Base-by-base conservation (phyloP, 2,888 invertebrate genomes). In the Drosophila setosimentum region DNA sequence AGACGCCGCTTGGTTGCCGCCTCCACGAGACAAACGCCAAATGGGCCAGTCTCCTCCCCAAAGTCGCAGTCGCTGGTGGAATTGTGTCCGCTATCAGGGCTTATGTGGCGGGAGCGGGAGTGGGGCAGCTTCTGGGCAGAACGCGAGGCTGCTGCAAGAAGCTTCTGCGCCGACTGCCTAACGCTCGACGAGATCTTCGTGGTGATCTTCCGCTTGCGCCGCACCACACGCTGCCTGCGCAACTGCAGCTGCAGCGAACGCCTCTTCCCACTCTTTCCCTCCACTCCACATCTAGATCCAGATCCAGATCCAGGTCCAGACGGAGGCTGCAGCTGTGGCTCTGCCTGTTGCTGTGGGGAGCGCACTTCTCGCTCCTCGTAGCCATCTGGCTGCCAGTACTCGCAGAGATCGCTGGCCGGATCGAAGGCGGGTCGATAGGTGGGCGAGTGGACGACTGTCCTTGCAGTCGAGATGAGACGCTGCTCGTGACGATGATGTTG, bases 1-100 rank as follows among this genome's bases (percentile, higher is more conserved):
- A 91, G 77, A 3, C 91, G 87, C 32, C 92, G 82, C 68, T 92
- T 92, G 42, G 91, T 91, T 18, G 60, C 77, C 51, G 82, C 85
- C 60, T 87, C 82, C 54, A 62, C 50, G 8, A 54, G 40, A 21
- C 68, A 69, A 13, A 27, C 63, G 2, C 59, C 78, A 24, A 69
- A 53, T 0, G 59, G 10, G 4, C 27, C 68, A 16, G 64, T 21
- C 55, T 77, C 62, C 68, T 78, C 65, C 60, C 71, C 57, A 16
- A 42, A 30, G 16, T 84, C 84, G 13, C 71, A 83, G 57, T 87
- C 84, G 65, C 92, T 92, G 13, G 91, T 90, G 2, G 93, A 92
- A 76, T 93, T 93, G 65, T 92, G 92, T 0, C 93, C 93, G 59
- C 93, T 93, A 68, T 93, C 93, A n/a, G 92, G 92, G 64, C 93